A percentile compares a stretch with the other conserved stretches of the same genome.
Conservation (phyloP, 2,113 vertebrate species). For the Kryptolebias marmoratus region DNA sequence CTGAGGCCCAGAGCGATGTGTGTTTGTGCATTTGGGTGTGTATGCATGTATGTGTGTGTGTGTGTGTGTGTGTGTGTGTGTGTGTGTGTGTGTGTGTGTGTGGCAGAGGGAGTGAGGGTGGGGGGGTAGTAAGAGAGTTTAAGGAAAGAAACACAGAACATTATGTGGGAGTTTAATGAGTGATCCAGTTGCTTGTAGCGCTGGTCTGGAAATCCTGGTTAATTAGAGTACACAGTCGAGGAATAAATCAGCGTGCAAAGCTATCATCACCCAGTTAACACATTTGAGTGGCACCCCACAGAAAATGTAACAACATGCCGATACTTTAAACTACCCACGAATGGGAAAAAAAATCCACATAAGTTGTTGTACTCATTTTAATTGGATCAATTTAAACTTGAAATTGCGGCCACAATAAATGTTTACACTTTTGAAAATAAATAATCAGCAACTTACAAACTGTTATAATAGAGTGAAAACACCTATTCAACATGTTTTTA, state of each 20-base stretch:
- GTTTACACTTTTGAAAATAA: background rate
- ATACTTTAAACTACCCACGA: constrained; percentile 22
- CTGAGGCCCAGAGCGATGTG: background rate
- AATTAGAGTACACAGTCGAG: constrained; percentile 57
- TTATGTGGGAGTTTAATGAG: constrained; percentile 21
- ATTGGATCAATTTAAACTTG: constrained; percentile 9
- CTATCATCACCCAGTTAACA: constrained; percentile 42
- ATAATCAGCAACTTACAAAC: background rate
- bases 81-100: background rate
- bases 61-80: background rate
- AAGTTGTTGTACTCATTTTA: constrained; percentile 5
- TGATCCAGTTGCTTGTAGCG: constrained; percentile 29
- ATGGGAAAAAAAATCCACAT: constrained; percentile 21
- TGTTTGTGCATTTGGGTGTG: background rate
- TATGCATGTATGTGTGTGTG: background rate
- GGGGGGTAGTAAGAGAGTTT: background rate
- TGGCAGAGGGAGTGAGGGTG: too few species aligned
- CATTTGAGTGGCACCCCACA: constrained; percentile 36
- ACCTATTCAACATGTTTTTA: too few species aligned
- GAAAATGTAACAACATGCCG: constrained; percentile 36
- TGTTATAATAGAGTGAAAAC: background rate
- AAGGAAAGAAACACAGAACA: constrained; percentile 8
- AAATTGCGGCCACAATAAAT: constrained; percentile 16
- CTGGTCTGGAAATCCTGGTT: constrained; percentile 43
- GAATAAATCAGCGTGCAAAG: constrained; percentile 54